These are phyloP conservation scores for Trachelus iudaicus DNA, from an alignment of 2,888 invertebrate species.

Conservation along the genomic window DNA sequence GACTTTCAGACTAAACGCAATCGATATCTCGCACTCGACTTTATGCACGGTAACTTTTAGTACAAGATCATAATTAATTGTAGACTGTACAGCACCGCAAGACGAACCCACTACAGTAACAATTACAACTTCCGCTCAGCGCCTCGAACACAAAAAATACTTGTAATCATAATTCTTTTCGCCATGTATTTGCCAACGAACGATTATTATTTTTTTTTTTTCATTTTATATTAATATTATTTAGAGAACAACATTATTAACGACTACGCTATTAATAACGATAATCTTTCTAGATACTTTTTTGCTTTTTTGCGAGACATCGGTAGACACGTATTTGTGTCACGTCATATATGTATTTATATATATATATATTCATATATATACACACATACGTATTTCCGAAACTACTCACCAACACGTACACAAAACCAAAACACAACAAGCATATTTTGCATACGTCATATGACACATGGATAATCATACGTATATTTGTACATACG, in stretches of 20 bases:
- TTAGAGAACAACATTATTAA: conserved; percentile 58
- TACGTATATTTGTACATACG: neutral
- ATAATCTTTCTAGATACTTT: conserved; percentile 63
- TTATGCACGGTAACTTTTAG: conserved; percentile 51
- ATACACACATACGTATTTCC: neutral
- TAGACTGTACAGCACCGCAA: conserved; percentile 30
- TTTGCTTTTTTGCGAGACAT: conserved; percentile 46
- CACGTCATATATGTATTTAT: conserved; percentile 16
- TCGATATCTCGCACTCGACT: conserved; percentile 22
- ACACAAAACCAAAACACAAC: neutral
- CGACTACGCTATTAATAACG: conserved; percentile 54
- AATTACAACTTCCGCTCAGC: conserved; percentile 60
- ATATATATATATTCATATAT: conserved; percentile 10
- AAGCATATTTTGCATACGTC: conserved; percentile 5
- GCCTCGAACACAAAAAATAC: conserved; percentile 57
- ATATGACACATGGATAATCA: neutral
- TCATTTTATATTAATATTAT: conserved; percentile 58
- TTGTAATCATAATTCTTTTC: conserved; percentile 60
- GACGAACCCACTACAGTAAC: neutral
- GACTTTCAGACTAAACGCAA: neutral
- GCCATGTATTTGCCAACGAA: conserved; percentile 66
- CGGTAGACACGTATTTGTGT: conserved; percentile 16
- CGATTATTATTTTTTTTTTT: conserved; percentile 51
- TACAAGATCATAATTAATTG: conserved; percentile 47
- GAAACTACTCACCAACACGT: neutral